Base-by-base conservation (phyloP, 2,888 invertebrate genomes). In the Hemistola chrysoprasaria region DNA sequence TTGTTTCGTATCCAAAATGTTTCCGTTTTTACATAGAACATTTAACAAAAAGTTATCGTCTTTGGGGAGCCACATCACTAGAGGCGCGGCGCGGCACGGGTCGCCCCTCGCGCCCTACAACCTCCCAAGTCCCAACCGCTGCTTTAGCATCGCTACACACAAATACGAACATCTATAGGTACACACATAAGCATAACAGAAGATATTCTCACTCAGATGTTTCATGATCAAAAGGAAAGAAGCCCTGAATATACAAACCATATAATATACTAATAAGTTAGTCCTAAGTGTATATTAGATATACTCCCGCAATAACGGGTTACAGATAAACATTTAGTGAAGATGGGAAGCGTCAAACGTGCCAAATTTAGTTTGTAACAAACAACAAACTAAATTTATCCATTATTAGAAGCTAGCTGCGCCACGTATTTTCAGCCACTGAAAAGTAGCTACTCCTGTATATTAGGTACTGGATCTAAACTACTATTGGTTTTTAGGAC, bases 101-200 rank as follows among this genome's bases (percentile, higher is more conserved):
- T 51, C 56, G 48, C 60, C 60, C 59, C 56, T 47, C 55, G 20
- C 41, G 34, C 40, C 33, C 42, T 16, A 16, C 16, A 16, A 16
- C 16, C n/a, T 16, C 16, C 16, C 16, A 16, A 16, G 3, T 38
- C 41, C 57, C 53, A 29, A 38, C 46, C 50, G 44, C 43, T 42
- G 50, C 54, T 52, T 51, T 54, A 55, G 40, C 40, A 47, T 41
- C 21, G 41, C 43, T 46, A 34, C 39, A 38, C 47, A 49, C 34
- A 37, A 35, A 31, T 37, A 49, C 16, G 16, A 16, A 4, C 25
- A 38, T 43, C 44, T 37, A 44, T 33, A 46, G 21, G 30, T 34
- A 35, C 38, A 9, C 39, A 47, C 29, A 24, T 34, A 43, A 9
- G 30, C 35, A 41, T 27, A 22, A 22, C 40, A 22, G 21, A 34